A percentile compares a stretch with the other conserved stretches of the same genome.
Conservation (phyloP, 1,140 invertebrate genomes). For the Trissolcus basalis region DNA sequence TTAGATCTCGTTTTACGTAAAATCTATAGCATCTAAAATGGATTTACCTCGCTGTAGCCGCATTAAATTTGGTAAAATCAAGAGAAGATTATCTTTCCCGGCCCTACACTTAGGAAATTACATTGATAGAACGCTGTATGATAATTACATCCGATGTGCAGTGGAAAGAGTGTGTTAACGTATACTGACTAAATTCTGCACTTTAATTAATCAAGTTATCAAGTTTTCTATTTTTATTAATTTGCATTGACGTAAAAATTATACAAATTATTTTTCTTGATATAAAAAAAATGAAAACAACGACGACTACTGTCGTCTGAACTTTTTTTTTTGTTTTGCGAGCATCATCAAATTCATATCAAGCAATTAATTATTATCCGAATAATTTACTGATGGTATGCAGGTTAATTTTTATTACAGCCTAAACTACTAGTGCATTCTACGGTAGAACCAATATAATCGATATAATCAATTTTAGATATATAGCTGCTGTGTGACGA, state of each 20-base stretch:
- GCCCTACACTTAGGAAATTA: constrained; percentile 56
- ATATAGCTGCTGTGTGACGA: no score
- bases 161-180: constrained; percentile 53
- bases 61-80: constrained; percentile 59
- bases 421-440: no score
- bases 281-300: background rate
- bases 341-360: no score
- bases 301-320: no score
- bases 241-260: no score
- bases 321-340: no score
- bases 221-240: constrained; percentile 34
- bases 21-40: constrained; percentile 58
- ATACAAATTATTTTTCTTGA: background rate
- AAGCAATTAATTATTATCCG: no score
- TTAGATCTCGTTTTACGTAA: constrained; percentile 57
- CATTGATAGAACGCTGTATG: constrained; percentile 60
- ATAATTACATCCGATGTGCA: constrained; percentile 58
- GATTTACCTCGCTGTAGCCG: constrained; percentile 56
- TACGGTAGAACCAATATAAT: no score
- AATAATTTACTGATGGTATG: no score
- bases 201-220: constrained; percentile 55
- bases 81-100: constrained; percentile 58
- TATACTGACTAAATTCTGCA: constrained; percentile 48
- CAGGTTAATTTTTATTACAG: no score
- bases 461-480: no score